Evolutionary conservation across 37 sponge, comb jelly and placozoan genomes (phyloP), one percentile per base, ranked within the genome.

Genomic region (Ephydatia muelleri): DNA sequence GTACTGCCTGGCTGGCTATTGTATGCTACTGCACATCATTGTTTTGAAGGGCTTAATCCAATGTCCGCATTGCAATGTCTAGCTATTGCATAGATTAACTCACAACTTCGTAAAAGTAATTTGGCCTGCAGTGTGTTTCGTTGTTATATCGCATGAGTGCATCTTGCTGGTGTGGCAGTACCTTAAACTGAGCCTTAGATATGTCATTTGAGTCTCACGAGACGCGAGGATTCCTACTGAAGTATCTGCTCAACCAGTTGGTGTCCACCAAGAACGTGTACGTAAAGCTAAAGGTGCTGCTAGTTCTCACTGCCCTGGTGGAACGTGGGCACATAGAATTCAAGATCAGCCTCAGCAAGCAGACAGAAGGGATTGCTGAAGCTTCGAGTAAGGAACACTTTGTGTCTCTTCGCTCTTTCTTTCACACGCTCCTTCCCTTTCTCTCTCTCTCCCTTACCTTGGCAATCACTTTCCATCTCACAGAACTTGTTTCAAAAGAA

Each of bases 181-280:
- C n/a, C n/a, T n/a, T 43, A 11, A 43, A 43, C 47, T 8, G 47
- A 43, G 4, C 32, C 29, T 30, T 39, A 95, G 95, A 95, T 77
- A 90, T 95, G 92, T 82, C 93, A 30, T 91, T 78, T 79, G 95
- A 95, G 68, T 85, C 90, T 76, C 57, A 40, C n/a, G 90, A 92
- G 70, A 80, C 88, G 4, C 73, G 95, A 11, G 70, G 83, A 6
- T 95, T 91, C 80, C 67, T 95, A 0, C 92, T 92, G 70, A 81
- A 95, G 73, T 95, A 92, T 48, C 82, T 95, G 3, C 49, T 92
- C 47, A 91, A 95, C 82, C 66, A 71, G 32, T 68, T 95, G 11
- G 35, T 83, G 32, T 70, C 92, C 34, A 70, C 87, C 12, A 82
- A 73, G 25, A 91, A 91, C 39, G 90, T 91, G 33, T 87, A 80